phyloP scores from a whole-genome alignment of 2,113 vertebrate genomes.

The Oreochromis aureus region DNA sequence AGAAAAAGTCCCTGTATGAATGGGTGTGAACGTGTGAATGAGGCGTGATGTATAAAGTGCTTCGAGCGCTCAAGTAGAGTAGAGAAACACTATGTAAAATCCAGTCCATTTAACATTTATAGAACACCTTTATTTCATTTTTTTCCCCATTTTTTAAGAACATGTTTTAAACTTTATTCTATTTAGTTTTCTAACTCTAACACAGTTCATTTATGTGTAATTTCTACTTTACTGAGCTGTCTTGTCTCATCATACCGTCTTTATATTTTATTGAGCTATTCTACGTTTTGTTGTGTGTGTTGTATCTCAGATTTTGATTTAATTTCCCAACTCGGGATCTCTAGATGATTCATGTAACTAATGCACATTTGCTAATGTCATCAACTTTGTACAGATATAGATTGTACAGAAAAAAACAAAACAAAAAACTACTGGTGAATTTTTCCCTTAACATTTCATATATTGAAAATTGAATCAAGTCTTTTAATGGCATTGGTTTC shows the following conservation, averaged over 20 bases:
- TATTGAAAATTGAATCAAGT: background rate
- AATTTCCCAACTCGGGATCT: background rate
- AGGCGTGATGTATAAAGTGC: background rate
- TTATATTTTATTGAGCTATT: background rate
- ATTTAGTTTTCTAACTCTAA: background rate
- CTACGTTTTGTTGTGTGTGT: background rate
- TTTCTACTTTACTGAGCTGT: background rate
- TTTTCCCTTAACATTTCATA: background rate
- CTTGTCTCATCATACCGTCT: background rate
- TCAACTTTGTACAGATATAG: background rate
- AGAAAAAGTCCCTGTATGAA: background rate
- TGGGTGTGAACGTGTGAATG: background rate
- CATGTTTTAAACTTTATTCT: background rate
- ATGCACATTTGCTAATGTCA: background rate
- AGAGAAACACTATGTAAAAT: background rate
- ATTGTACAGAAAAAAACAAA: background rate
- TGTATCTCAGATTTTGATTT: background rate
- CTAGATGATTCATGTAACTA: background rate
- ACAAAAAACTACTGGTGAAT: background rate
- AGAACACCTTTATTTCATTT: background rate
- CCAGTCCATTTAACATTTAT: background rate
- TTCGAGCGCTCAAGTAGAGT: background rate
- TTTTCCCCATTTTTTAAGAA: background rate
- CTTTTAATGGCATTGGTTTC: background rate
- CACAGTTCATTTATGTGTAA: background rate